Percentiles rank a stretch among this genome's conserved stretches.
Evolutionary conservation across 2,888 invertebrate species (phyloP).

Genomic region (Hipparchia semele): DNA sequence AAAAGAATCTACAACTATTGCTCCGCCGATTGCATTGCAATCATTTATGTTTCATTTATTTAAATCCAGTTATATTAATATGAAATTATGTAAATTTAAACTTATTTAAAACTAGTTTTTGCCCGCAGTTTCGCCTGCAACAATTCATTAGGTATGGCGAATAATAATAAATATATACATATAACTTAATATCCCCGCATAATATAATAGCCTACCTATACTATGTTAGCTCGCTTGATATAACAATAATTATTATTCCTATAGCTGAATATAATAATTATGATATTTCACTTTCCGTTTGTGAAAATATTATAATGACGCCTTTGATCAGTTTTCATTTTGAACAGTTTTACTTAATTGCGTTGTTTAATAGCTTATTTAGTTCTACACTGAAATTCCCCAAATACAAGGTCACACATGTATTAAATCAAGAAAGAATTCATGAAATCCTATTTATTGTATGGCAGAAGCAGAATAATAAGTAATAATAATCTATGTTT

Average conservation of each 20-base stretch:
- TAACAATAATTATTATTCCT: background rate
- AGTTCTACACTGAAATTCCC: conserved; percentile 9
- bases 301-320: conserved; percentile 16
- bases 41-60: background rate
- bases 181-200: conserved; percentile 14
- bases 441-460: background rate
- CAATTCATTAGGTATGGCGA: conserved; percentile 28
- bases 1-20: too few species aligned
- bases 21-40: too few species aligned
- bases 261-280: conserved; percentile 14
- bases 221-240: conserved; percentile 21
- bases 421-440: background rate
- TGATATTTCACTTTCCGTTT: conserved; percentile 2
- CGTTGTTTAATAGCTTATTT: conserved; percentile 21
- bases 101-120: conserved; percentile 28
- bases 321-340: conserved; percentile 12
- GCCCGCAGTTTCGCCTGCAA: conserved; percentile 29
- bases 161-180: conserved; percentile 17
- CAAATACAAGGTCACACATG: background rate
- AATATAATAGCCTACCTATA: conserved; percentile 23
- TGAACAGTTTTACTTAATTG: conserved; percentile 3
- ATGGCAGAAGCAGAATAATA: too few species aligned
- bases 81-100: conserved; percentile 1
- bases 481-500: background rate
- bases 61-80: background rate